phyloP scores from a whole-genome alignment of 1,140 invertebrate species.

The Dreissena rostriformis region DNA sequence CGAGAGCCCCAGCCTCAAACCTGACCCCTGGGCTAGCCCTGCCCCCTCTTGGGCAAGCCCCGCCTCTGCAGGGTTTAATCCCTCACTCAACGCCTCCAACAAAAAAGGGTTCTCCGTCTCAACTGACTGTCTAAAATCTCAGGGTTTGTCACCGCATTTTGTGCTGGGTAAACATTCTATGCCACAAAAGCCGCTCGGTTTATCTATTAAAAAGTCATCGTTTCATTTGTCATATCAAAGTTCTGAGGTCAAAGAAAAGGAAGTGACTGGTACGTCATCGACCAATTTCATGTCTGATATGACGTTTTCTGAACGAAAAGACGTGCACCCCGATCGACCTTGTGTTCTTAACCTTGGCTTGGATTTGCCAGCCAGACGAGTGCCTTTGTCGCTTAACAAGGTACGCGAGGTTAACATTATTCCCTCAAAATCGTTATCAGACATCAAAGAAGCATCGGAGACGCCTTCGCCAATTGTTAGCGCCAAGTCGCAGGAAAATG shows the following conservation, averaged over 20 bases:
- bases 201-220: background rate
- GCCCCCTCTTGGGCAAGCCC: too few relatives aligned
- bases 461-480: constrained; percentile 48
- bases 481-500: constrained; percentile 16
- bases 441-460: constrained; percentile 49
- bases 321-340: background rate
- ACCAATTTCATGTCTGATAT: background rate
- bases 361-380: constrained; percentile 14
- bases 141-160: constrained; percentile 37
- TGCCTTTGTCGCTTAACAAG: constrained; percentile 33
- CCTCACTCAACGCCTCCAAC: constrained; percentile 36
- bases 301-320: background rate
- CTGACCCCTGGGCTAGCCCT: constrained; percentile 13
- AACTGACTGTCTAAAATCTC: constrained; percentile 18
- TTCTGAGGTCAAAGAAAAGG: background rate
- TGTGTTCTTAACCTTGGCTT: constrained; percentile 43
- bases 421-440: constrained; percentile 37
- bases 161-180: background rate
- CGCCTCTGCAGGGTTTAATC: constrained; percentile 5
- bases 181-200: background rate
- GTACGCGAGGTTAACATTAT: constrained; percentile 6
- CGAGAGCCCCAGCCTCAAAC: constrained; percentile 14
- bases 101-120: constrained; percentile 14
- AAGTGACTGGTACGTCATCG: background rate
- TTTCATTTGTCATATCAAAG: constrained; percentile 5